Percentiles rank a stretch among this genome's conserved stretches.
These are phyloP conservation scores for Phortica magna DNA, from an alignment of 2,888 invertebrate genomes.

Conservation along the genomic window DNA sequence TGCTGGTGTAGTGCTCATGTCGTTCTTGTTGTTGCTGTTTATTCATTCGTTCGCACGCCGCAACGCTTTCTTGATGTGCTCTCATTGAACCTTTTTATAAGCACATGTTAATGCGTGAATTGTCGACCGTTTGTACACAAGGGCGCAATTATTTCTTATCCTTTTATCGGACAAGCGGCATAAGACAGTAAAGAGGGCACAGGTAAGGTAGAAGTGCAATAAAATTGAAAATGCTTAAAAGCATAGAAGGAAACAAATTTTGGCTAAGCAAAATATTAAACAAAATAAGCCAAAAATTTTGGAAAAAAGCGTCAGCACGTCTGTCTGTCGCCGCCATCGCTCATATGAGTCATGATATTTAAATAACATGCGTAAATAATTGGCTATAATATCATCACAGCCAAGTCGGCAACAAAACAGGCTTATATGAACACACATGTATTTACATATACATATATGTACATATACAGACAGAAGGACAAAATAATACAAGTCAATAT, in stretches of 20 bases:
- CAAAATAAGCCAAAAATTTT: background rate
- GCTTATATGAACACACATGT: background rate
- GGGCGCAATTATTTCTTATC: constrained; percentile 46
- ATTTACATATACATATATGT: background rate
- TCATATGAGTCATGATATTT: constrained; percentile 51
- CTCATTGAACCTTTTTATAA: constrained; percentile 33
- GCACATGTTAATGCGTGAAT: constrained; percentile 48
- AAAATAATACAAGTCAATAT: background rate
- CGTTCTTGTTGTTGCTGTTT: constrained; percentile 9
- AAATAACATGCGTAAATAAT: constrained; percentile 71
- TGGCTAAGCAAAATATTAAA: background rate
- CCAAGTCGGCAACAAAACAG: constrained; percentile 48
- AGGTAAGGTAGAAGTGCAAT: background rate
- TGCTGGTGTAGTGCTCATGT: background rate
- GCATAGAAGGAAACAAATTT: background rate
- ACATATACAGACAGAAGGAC: no score
- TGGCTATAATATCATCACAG: constrained; percentile 68
- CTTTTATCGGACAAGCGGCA: background rate
- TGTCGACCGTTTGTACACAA: constrained; percentile 35
- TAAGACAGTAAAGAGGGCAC: background rate
- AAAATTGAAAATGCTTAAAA: background rate
- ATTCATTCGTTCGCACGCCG: background rate
- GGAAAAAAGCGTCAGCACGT: no score
- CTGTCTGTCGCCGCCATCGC: background rate
- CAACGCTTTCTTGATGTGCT: constrained; percentile 34